Conservation (phyloP, 2,888 invertebrate species). For the Machimus rusticus region DNA sequence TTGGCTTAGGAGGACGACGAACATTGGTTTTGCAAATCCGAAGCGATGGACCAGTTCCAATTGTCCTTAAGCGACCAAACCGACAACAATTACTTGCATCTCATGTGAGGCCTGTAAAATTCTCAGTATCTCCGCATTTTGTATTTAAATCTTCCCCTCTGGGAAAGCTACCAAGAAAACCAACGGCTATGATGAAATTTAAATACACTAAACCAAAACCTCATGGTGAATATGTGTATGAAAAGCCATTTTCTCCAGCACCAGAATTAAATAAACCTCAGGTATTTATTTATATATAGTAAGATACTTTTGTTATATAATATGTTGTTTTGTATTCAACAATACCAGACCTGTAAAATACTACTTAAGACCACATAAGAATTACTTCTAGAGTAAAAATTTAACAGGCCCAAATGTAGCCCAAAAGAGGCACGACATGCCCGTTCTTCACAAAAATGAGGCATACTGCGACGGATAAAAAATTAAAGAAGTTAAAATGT, state of each 20-base stretch:
- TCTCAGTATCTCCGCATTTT: conserved; percentile 46
- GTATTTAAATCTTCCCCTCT: conserved; percentile 46
- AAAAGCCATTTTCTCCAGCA: conserved; percentile 56
- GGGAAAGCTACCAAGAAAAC: conserved; percentile 50
- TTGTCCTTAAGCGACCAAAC: conserved; percentile 57
- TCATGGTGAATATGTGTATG: conserved; percentile 54
- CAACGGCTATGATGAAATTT: background rate
- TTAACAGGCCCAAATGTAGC: too few species aligned
- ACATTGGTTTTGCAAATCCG: conserved; percentile 61
- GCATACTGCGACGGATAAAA: too few species aligned
- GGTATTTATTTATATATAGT: conserved; percentile 54
- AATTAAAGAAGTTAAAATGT: too few species aligned
- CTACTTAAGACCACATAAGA: too few species aligned
- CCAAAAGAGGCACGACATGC: too few species aligned
- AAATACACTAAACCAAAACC: background rate
- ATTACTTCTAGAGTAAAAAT: too few species aligned
- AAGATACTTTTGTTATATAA: background rate
- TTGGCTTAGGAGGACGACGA: conserved; percentile 50
- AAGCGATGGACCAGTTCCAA: conserved; percentile 59
- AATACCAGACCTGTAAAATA: too few species aligned
- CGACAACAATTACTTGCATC: conserved; percentile 29
- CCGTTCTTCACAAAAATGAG: too few species aligned
- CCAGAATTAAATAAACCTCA: conserved; percentile 56
- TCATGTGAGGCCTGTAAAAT: conserved; percentile 43
- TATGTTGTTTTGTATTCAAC: background rate